phyloP scores from a whole-genome alignment of 2,888 invertebrate genomes.

The Mesorhabditis sp. region DNA sequence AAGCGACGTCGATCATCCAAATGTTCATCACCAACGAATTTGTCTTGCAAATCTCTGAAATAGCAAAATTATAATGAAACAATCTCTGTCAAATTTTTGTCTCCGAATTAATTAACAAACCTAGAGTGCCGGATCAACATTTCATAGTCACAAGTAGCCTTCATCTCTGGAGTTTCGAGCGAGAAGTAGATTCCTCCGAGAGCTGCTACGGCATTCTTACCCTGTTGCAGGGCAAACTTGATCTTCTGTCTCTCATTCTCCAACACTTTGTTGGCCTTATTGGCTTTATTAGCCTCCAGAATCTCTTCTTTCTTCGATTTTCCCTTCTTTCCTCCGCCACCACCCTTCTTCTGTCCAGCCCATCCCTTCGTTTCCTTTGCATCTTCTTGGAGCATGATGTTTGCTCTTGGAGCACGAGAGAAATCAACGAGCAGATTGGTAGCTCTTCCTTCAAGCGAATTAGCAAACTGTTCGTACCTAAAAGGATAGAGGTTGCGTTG shows the following conservation, averaged over 20 bases:
- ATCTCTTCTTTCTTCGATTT: conserved; percentile 53
- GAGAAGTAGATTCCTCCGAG: conserved; percentile 31
- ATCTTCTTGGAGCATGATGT: conserved; percentile 31
- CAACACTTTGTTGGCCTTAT: conserved; percentile 33
- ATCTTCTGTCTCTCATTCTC: conserved; percentile 52
- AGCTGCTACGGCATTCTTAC: conserved; percentile 29
- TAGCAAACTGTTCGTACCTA: conserved; percentile 53
- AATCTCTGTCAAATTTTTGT: conserved; percentile 29
- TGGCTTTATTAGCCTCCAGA: conserved; percentile 45
- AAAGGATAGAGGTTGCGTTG: background rate
- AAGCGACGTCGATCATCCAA: conserved; percentile 27
- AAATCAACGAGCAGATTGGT: conserved; percentile 54
- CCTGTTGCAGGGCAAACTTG: conserved; percentile 44
- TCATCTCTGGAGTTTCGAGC: conserved; percentile 51
- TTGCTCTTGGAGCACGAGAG: conserved; percentile 46
- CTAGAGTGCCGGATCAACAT: conserved; percentile 33
- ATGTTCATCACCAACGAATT: background rate
- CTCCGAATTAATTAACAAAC: conserved; percentile 13
- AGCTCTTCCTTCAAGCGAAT: conserved; percentile 50
- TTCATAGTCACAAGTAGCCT: conserved; percentile 48
- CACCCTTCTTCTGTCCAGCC: conserved; percentile 31
- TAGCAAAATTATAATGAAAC: conserved; percentile 40
- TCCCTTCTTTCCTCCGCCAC: conserved; percentile 30
- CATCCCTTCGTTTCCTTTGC: conserved; percentile 30
- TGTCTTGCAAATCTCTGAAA: conserved; percentile 10